Percentiles rank a stretch among this genome's conserved stretches.
Evolutionary conservation across 2,888 invertebrate genomes (phyloP).

Genomic region (Perizoma affinitatum): DNA sequence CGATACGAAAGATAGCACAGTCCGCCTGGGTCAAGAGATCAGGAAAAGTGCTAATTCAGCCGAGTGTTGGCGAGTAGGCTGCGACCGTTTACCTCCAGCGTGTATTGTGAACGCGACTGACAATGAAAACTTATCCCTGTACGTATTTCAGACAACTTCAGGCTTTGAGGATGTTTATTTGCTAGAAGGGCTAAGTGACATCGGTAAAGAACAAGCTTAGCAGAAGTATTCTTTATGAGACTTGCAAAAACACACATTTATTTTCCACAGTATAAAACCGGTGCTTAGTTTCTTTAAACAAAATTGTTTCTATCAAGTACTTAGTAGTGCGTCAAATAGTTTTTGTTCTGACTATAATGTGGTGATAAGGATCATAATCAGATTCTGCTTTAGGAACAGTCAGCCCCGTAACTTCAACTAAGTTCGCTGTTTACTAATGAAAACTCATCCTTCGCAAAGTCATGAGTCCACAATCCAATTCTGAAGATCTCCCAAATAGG

Average conservation of each 20-base stretch:
- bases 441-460: not conserved
- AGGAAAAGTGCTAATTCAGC: constrained; percentile 9
- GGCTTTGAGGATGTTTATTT: not conserved
- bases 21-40: not conserved
- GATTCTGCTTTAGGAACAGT: too few species aligned
- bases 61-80: constrained; percentile 16
- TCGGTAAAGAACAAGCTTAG: too few species aligned
- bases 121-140: constrained; percentile 51
- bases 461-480: constrained; percentile 2
- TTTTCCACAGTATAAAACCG: not conserved
- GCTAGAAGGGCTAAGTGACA: constrained; percentile 22
- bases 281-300: too few species aligned
- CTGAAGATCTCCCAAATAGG: constrained; percentile 1
- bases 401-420: not conserved
- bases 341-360: too few species aligned
- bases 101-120: constrained; percentile 45
- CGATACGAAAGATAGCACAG: not conserved
- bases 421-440: not conserved
- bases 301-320: too few species aligned
- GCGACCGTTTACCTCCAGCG: constrained; percentile 41
- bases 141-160: constrained; percentile 26
- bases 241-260: not conserved
- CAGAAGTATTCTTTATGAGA: not conserved
- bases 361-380: too few species aligned
- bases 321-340: too few species aligned